Conservation (phyloP, 1,140 invertebrate species). For the Anoplophora glabripennis region DNA sequence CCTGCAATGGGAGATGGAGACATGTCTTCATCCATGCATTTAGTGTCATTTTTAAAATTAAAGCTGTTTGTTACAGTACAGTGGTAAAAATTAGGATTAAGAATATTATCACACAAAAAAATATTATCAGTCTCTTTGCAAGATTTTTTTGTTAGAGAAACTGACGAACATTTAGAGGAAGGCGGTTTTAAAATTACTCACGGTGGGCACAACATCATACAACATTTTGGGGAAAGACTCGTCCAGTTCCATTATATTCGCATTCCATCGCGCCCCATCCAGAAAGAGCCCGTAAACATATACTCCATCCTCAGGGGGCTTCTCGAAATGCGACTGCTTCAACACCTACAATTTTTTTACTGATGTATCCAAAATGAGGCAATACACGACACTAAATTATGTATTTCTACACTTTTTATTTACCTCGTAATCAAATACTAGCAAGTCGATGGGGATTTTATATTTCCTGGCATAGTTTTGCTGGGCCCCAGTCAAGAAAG, state of each 20-base stretch:
- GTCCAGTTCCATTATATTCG: constrained; percentile 61
- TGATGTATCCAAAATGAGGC: neutral
- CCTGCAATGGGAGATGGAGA: no score
- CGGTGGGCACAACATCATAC: constrained; percentile 75
- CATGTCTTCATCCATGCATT: no score
- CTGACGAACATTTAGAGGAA: neutral
- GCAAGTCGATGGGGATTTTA: constrained; percentile 85
- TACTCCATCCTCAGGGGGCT: constrained; percentile 75
- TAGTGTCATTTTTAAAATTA: no score
- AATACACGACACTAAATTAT: neutral
- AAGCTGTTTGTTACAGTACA: no score
- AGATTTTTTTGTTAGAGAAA: no score
- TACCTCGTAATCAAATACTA: constrained; percentile 81
- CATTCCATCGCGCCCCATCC: constrained; percentile 85
- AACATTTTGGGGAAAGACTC: constrained; percentile 82
- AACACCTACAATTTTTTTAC: constrained; percentile 49
- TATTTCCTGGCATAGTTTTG: constrained; percentile 93
- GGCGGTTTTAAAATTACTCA: constrained; percentile 50
- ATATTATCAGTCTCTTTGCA: no score
- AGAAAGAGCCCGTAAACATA: constrained; percentile 82
- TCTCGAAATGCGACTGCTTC: constrained; percentile 46
- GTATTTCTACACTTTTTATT: constrained; percentile 3
- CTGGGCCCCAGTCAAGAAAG: constrained; percentile 89
- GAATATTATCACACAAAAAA: neutral
- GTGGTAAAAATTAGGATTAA: no score